Evolutionary conservation across 2,888 invertebrate species (phyloP).

Genomic region (Apamea epomidion): DNA sequence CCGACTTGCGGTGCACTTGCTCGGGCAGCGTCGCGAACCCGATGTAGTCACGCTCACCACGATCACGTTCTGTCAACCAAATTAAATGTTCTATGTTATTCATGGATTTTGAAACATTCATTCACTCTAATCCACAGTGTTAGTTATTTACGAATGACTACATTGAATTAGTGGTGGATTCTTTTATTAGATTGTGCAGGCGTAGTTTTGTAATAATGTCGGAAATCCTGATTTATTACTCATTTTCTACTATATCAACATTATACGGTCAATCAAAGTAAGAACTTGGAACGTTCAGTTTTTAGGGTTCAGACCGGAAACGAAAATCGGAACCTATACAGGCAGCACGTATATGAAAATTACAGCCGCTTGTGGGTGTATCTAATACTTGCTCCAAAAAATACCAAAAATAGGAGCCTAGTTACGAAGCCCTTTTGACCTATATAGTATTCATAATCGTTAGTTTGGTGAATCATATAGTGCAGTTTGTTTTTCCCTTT

Average conservation of each 20-base stretch:
- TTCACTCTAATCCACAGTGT: constrained; percentile 23
- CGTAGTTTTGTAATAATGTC: constrained; percentile 22
- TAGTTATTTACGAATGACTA: constrained; percentile 28
- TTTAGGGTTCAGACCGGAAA: background rate
- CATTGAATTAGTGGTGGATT: constrained; percentile 1
- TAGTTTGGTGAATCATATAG: background rate
- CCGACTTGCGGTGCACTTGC: constrained; percentile 98
- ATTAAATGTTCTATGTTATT: constrained; percentile 34
- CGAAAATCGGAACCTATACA: background rate
- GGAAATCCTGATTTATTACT: constrained; percentile 31
- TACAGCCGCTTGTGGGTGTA: background rate
- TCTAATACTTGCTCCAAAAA: background rate
- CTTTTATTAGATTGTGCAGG: constrained; percentile 9
- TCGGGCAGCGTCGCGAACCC: constrained; percentile 99
- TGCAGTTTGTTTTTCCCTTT: background rate
- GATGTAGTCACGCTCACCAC: constrained; percentile 95
- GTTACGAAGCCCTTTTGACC: background rate
- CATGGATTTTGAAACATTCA: constrained; percentile 17
- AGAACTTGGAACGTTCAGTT: constrained; percentile 7
- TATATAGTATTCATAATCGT: background rate
- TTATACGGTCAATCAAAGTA: constrained; percentile 19
- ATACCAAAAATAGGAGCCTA: background rate
- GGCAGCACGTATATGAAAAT: background rate
- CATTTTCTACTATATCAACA: constrained; percentile 31
- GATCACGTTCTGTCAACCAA: constrained; percentile 84